phyloP scores from a whole-genome alignment of 2,113 vertebrate genomes.

The Bufo bufo region DNA sequence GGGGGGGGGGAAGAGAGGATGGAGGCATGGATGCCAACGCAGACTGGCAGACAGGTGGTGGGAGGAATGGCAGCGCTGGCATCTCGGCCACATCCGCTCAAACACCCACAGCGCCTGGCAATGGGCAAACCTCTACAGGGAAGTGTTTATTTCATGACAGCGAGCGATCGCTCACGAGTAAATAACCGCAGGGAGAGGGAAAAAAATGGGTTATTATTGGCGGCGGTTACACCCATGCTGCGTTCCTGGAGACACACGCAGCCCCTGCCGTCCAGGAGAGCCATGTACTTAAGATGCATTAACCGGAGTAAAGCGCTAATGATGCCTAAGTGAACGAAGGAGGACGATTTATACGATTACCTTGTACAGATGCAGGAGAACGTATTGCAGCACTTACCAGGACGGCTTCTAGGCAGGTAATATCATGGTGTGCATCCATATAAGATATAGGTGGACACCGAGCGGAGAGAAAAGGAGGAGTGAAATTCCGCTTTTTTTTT shows the following conservation, averaged over 20 bases:
- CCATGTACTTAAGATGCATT: neutral
- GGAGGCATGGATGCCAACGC: neutral
- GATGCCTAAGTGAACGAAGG: neutral
- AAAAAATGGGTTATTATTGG: neutral
- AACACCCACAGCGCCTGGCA: conserved; percentile 23
- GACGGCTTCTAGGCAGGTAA: too few relatives aligned
- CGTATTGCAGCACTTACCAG: neutral
- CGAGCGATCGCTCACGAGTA: neutral
- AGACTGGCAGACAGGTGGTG: conserved; percentile 36
- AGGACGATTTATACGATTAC: neutral
- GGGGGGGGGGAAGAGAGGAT: neutral
- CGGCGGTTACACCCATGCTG: neutral
- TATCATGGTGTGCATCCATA: too few relatives aligned
- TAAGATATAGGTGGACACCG: too few relatives aligned
- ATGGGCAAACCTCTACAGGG: neutral
- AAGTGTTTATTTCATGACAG: conserved; percentile 1
- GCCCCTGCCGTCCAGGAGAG: neutral
- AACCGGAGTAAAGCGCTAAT: neutral
- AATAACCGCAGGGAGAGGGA: conserved; percentile 9
- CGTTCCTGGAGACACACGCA: neutral
- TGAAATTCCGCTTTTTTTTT: too few relatives aligned
- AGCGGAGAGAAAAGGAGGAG: too few relatives aligned
- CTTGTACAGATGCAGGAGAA: neutral
- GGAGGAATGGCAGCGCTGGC: conserved; percentile 23
- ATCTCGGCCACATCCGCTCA: conserved; percentile 18